Percentiles rank a stretch among this genome's conserved stretches.
Conservation (phyloP, 2,113 vertebrate species). For the Leucopsar rothschildi region DNA sequence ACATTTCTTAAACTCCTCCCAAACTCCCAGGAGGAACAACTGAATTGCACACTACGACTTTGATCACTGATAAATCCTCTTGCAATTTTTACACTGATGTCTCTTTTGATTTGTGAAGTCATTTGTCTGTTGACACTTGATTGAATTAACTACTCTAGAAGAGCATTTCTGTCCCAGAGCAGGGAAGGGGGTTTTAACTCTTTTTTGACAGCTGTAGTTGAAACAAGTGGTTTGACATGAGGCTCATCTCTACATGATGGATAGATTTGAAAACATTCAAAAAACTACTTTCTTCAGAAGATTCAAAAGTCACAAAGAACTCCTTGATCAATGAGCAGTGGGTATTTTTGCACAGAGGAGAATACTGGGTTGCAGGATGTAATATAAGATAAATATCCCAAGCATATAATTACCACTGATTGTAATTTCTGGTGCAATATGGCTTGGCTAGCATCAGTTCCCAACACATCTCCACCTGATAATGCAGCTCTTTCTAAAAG, state of each 20-base stretch:
- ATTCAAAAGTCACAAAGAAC: background rate
- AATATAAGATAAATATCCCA: background rate
- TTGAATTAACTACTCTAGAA: background rate
- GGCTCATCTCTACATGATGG: background rate
- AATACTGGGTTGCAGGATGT: background rate
- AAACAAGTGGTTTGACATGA: background rate
- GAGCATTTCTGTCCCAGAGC: background rate
- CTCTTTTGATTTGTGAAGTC: background rate
- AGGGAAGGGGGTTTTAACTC: background rate
- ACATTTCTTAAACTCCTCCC: background rate
- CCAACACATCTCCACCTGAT: background rate
- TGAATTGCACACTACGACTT: background rate
- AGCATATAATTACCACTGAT: background rate
- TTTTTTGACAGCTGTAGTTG: background rate
- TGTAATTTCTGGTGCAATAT: background rate
- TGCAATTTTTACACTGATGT: background rate
- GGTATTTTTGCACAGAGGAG: background rate
- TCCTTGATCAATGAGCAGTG: background rate
- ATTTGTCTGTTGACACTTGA: background rate
- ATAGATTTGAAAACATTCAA: background rate
- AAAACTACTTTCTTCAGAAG: background rate
- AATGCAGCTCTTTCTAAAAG: background rate
- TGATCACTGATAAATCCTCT: background rate
- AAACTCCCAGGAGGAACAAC: background rate
- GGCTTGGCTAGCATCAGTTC: background rate